Evolutionary conservation across 2,888 invertebrate genomes (phyloP), one percentile per base, ranked within the genome.

Genomic region (Cistogaster globosa): DNA sequence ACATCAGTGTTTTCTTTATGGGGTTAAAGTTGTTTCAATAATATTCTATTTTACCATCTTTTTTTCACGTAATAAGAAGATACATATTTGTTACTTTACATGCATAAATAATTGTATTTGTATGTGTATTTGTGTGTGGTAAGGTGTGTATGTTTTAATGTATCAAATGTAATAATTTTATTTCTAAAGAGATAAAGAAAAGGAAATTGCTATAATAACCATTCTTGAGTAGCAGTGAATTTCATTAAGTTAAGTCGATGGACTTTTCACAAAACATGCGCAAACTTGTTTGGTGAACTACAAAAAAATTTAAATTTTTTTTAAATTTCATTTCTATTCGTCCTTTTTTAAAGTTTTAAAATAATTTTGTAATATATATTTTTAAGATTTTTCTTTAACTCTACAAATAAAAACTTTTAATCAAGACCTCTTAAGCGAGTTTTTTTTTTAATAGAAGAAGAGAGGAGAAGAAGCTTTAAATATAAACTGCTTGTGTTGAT

Each of bases 1-100:
- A 32, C 71, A 63, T 78, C 85, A 75, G 71, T 78, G 65, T 75
- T 75, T 78, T 75, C 80, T 81, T 72, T 71, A 82, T 69, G 74
- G 69, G 74, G 81, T 85, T 82, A 67, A 75, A 53, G 69, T 82
- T 71, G 74, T 78, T 60, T 51, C 55, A 85, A 57, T 75, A 71
- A 60, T 38, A 74, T 74, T 80, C 36, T 58, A 72, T 80, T 80
- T 80, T 72, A 72, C 67, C 65, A 67, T 80, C 38, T 65, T 58
- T 72, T n/a, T 11, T 78, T 38, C 60, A 60, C 53, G 68, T 58
- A 26, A 72, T 36, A 53, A 4, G 53, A n/a, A 68, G 32, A 69
- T 57, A 67, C 65, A 51, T n/a, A n/a, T n/a, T 32, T 48, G 26
- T 67, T 26, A 45, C 42, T 63, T 14, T 42, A 20, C 22, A 62